Conservation (phyloP, 2,113 vertebrate species). For the Symphodus melops region DNA sequence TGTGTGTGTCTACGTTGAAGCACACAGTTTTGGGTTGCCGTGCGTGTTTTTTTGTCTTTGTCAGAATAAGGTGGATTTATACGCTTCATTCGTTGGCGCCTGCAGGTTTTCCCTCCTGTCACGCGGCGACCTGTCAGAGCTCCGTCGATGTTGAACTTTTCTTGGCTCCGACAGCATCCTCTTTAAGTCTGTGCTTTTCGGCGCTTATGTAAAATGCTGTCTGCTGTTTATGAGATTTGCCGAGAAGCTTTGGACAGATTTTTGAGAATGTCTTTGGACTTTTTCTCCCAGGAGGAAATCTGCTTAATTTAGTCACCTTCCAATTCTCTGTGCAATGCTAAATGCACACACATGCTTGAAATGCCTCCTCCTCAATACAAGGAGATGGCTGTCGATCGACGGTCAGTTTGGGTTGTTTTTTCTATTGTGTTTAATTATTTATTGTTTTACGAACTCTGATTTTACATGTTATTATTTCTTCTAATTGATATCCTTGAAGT, state of each 20-base stretch:
- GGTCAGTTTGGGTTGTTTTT: no score
- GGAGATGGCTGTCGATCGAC: no score
- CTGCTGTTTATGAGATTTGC: slow-evolving; percentile 16
- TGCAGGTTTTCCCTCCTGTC: slow-evolving; percentile 29
- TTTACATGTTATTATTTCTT: no score
- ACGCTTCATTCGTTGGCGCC: slow-evolving; percentile 12
- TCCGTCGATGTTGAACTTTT: slow-evolving; percentile 73
- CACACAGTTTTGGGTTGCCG: background rate
- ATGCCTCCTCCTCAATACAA: no score
- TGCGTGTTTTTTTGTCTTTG: slow-evolving; percentile 5
- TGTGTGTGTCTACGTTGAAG: background rate
- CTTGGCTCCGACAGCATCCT: slow-evolving; percentile 87
- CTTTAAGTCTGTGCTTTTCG: slow-evolving; percentile 73
- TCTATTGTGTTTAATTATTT: no score
- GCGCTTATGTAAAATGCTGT: slow-evolving; percentile 8
- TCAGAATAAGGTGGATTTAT: slow-evolving; percentile 15
- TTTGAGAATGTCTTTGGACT: background rate
- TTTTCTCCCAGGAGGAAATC: background rate
- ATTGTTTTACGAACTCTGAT: no score
- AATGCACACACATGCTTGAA: no score
- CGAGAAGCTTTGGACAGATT: background rate
- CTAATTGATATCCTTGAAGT: no score
- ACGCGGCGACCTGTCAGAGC: slow-evolving; percentile 15
- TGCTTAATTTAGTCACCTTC: no score
- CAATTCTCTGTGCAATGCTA: no score